Percentiles rank a stretch among this genome's conserved stretches.
These are phyloP conservation scores for Austrolebias charrua DNA, from an alignment of 2,797 vertebrate species.

Conservation along the genomic window DNA sequence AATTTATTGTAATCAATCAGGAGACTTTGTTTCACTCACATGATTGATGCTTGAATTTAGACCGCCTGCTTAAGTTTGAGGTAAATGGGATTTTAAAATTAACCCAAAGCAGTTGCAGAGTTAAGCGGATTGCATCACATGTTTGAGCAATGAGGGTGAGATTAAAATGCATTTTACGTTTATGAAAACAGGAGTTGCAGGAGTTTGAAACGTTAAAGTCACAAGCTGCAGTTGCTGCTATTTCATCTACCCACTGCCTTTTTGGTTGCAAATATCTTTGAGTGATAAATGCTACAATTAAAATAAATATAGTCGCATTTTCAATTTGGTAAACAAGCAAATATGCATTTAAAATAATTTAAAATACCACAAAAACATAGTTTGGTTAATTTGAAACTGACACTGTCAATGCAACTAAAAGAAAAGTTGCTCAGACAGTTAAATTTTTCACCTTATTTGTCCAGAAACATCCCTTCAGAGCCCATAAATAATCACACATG, in stretches of 20 bases:
- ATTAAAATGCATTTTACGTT: background rate
- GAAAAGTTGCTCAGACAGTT: background rate
- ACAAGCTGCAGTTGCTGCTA: no score
- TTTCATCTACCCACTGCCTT: no score
- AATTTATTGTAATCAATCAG: slow-evolving; percentile 51
- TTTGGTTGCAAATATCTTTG: background rate
- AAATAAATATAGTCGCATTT: no score
- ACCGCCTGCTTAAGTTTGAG: slow-evolving; percentile 2
- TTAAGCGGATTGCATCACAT: slow-evolving; percentile 1
- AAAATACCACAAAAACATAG: background rate
- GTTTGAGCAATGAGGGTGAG: background rate
- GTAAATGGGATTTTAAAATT: slow-evolving; percentile 16
- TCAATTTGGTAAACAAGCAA: background rate
- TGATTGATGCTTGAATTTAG: slow-evolving; percentile 23
- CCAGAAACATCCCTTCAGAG: slow-evolving; percentile 6
- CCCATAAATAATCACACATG: slow-evolving; percentile 21
- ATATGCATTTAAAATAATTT: background rate
- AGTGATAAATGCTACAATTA: background rate
- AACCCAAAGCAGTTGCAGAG: slow-evolving; percentile 20
- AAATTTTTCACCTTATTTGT: background rate
- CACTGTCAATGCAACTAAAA: background rate
- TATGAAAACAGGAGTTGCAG: slow-evolving; percentile 4
- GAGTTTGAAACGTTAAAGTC: background rate
- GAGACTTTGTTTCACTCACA: slow-evolving; percentile 20
- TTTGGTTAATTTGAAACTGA: no score